phyloP scores from a whole-genome alignment of 2,888 invertebrate genomes.

The Euspilapteryx auroguttella region DNA sequence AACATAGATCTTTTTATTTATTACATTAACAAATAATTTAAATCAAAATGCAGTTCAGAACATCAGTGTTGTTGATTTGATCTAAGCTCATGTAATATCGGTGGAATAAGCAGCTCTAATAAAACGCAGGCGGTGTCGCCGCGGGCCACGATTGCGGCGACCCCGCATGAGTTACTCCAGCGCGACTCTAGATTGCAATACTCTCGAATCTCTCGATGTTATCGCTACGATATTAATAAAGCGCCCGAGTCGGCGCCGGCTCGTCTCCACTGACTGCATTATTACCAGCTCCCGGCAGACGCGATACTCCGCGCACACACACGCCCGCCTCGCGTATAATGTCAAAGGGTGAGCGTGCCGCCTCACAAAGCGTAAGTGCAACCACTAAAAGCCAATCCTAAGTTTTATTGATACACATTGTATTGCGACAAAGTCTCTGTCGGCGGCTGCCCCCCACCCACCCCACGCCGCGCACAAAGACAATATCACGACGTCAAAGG shows the following conservation, averaged over 20 bases:
- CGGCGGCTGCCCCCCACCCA: slow-evolving; percentile 46
- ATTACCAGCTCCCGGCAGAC: slow-evolving; percentile 15
- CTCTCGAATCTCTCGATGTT: slow-evolving; percentile 7
- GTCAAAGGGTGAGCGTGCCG: slow-evolving; percentile 59
- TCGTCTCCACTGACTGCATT: slow-evolving; percentile 35
- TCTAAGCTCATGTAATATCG: no score
- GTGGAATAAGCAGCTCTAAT: no score
- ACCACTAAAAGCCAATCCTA: slow-evolving; percentile 64
- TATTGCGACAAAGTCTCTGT: slow-evolving; percentile 62
- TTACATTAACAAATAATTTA: no score
- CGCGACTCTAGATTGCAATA: slow-evolving; percentile 3
- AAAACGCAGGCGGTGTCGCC: no score
- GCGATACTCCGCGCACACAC: slow-evolving; percentile 13
- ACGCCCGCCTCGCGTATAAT: slow-evolving; percentile 39
- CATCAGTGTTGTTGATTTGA: no score
- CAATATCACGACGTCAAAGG: slow-evolving; percentile 63
- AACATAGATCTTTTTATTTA: no score
- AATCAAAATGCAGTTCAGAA: no score
- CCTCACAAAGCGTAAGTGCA: slow-evolving; percentile 62
- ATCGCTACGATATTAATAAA: slow-evolving; percentile 32
- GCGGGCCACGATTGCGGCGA: slow-evolving; percentile 2
- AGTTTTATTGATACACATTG: slow-evolving; percentile 64
- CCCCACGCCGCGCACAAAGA: slow-evolving; percentile 57
- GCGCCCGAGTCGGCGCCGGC: slow-evolving; percentile 20
- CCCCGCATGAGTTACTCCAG: not conserved